Percentiles rank a stretch among this genome's conserved stretches.
Evolutionary conservation across 2,797 vertebrate genomes (phyloP).

Genomic region (Catostomus latipinnis): DNA sequence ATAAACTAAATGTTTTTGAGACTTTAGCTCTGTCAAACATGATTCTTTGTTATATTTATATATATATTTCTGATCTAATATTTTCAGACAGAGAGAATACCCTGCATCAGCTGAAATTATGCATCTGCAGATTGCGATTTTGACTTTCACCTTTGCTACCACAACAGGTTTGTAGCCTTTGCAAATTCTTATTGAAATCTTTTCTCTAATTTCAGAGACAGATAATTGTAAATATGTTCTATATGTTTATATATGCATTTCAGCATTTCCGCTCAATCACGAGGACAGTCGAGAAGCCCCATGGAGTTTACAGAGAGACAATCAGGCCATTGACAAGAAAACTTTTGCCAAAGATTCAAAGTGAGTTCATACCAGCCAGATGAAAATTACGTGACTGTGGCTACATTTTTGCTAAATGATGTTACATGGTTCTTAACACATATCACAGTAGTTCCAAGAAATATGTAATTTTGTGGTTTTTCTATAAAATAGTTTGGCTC

Average conservation of each 20-base stretch:
- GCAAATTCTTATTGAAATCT: background rate
- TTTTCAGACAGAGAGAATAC: conserved; percentile 32
- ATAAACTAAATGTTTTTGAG: background rate
- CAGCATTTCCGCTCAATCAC: conserved; percentile 71
- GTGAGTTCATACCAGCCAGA: conserved; percentile 67
- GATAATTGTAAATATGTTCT: too few species aligned
- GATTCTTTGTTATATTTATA: background rate
- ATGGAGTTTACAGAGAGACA: conserved; percentile 59
- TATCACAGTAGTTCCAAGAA: too few species aligned
- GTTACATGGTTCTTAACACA: too few species aligned
- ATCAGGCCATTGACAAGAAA: conserved; percentile 73
- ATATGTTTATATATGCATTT: conserved; percentile 4
- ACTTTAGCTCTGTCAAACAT: background rate
- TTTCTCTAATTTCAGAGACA: too few species aligned
- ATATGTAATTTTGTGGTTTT: too few species aligned
- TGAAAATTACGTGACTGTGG: too few species aligned
- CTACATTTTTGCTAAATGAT: too few species aligned
- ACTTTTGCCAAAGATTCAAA: conserved; percentile 64
- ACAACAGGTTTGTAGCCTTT: conserved; percentile 70
- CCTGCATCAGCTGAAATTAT: conserved; percentile 63
- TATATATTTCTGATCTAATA: conserved; percentile 30
- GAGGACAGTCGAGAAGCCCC: conserved; percentile 59
- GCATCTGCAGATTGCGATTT: conserved; percentile 65
- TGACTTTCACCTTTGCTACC: conserved; percentile 66
- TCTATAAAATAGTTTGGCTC: too few species aligned